phyloP scores from a whole-genome alignment of 2,888 invertebrate genomes.

The Belgica antarctica region DNA sequence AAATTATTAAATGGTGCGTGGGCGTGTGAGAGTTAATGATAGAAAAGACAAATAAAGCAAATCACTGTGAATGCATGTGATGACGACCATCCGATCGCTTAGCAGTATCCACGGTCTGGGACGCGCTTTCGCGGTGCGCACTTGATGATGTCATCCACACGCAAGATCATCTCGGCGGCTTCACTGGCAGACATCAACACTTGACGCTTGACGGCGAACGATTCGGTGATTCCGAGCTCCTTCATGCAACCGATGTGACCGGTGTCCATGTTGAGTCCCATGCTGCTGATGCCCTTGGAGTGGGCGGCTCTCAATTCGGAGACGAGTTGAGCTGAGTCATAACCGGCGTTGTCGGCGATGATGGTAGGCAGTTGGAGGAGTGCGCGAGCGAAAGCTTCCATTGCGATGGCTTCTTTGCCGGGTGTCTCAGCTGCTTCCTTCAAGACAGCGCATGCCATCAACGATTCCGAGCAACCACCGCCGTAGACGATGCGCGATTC shows the following conservation, averaged over 20 bases:
- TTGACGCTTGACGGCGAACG: conserved; percentile 94
- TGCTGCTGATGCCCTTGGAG: conserved; percentile 68
- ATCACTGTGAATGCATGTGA: neutral
- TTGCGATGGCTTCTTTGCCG: conserved; percentile 96
- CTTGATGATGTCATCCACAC: conserved; percentile 96
- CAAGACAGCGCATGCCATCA: conserved; percentile 93
- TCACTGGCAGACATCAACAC: conserved; percentile 92
- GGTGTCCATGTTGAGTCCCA: conserved; percentile 77
- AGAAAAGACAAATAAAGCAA: conserved; percentile 7
- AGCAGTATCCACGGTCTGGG: conserved; percentile 83
- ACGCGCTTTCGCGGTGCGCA: conserved; percentile 84
- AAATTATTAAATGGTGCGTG: neutral
- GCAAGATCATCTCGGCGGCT: conserved; percentile 97
- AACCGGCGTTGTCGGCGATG: conserved; percentile 98
- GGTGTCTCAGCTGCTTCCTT: conserved; percentile 81
- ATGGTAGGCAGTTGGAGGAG: conserved; percentile 87
- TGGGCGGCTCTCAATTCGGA: conserved; percentile 90
- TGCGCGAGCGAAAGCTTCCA: conserved; percentile 92
- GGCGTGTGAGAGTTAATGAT: conserved; percentile 25
- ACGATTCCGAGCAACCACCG: conserved; percentile 92
- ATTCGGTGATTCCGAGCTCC: conserved; percentile 89
- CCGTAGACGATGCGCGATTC: conserved; percentile 90
- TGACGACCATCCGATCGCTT: conserved; percentile 50
- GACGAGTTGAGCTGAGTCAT: conserved; percentile 92
- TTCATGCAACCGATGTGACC: conserved; percentile 90